Conservation (phyloP, 2,113 vertebrate species). For the Phycodurus eques region DNA sequence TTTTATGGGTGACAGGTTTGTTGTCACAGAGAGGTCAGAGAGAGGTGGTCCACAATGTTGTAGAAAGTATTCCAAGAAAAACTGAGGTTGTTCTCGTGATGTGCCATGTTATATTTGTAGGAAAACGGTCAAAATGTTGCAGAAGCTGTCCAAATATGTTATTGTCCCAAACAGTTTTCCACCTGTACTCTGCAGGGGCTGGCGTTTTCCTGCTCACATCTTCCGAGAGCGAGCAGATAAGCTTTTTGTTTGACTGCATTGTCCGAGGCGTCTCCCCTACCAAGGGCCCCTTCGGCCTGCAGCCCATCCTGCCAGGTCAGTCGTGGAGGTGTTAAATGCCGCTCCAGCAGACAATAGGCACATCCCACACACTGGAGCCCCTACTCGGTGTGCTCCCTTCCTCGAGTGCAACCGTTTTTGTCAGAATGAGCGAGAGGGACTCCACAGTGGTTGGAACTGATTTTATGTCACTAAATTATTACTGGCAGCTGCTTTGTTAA, state of each 20-base stretch:
- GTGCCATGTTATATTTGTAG: not conserved
- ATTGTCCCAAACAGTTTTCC: not conserved
- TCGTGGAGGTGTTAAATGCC: slow-evolving; percentile 20
- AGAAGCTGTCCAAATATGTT: not conserved
- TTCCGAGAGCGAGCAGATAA: slow-evolving; percentile 91
- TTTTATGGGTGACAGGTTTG: not conserved
- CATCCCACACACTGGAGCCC: not conserved
- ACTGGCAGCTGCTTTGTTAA: slow-evolving; percentile 44
- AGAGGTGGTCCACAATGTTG: not conserved
- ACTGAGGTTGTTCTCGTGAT: not conserved
- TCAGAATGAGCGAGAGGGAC: slow-evolving; percentile 34
- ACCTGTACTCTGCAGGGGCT: slow-evolving; percentile 79
- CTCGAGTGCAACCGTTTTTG: slow-evolving; percentile 41
- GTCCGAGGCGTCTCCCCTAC: slow-evolving; percentile 91
- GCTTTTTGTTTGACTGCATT: slow-evolving; percentile 97
- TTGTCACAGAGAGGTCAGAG: not conserved
- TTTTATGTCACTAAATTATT: slow-evolving; percentile 45
- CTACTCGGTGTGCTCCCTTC: slow-evolving; percentile 18
- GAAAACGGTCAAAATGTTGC: not conserved
- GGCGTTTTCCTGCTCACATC: slow-evolving; percentile 92
- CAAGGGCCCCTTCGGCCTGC: slow-evolving; percentile 86
- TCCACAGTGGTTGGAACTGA: slow-evolving; percentile 15
- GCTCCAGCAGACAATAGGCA: not conserved
- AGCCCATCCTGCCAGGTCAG: slow-evolving; percentile 88
- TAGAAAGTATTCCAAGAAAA: not conserved